These are phyloP conservation scores for Passer domesticus DNA, from an alignment of 2,113 vertebrate genomes.

Conservation along the genomic window DNA sequence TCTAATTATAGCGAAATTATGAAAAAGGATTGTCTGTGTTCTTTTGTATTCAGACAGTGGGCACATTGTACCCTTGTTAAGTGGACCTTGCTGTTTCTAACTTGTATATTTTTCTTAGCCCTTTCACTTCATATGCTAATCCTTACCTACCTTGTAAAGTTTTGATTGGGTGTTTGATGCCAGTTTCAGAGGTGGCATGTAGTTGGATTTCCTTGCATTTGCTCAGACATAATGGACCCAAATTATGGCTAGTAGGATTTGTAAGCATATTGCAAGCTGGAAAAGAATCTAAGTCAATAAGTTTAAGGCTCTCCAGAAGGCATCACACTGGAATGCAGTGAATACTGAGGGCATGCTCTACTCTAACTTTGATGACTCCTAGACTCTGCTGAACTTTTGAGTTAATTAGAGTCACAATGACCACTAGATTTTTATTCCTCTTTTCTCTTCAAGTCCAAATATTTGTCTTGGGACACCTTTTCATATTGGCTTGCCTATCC, in stretches of 20 bases:
- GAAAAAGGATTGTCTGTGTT: conserved; percentile 21
- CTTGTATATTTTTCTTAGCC: conserved; percentile 53
- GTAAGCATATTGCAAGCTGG: neutral
- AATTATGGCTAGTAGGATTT: neutral
- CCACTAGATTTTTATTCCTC: neutral
- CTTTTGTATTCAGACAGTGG: conserved; percentile 52
- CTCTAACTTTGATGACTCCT: neutral
- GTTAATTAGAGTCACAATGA: neutral
- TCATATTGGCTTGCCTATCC: neutral
- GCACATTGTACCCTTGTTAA: conserved; percentile 20
- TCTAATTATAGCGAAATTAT: conserved; percentile 56
- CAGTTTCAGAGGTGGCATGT: conserved; percentile 8
- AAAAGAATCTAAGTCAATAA: neutral
- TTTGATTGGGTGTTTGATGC: conserved; percentile 46
- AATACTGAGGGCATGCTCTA: neutral
- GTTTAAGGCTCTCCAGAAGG: neutral
- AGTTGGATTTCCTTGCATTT: conserved; percentile 44
- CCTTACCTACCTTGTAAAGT: conserved; percentile 57
- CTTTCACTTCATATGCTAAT: neutral
- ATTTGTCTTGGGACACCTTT: conserved; percentile 12
- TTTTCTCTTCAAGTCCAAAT: neutral
- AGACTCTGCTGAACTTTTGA: neutral
- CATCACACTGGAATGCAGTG: neutral
- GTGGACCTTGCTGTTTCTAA: neutral
- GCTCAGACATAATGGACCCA: neutral